These are phyloP conservation scores for Dysmachus trigonus DNA, from an alignment of 2,888 invertebrate genomes.

Conservation along the genomic window DNA sequence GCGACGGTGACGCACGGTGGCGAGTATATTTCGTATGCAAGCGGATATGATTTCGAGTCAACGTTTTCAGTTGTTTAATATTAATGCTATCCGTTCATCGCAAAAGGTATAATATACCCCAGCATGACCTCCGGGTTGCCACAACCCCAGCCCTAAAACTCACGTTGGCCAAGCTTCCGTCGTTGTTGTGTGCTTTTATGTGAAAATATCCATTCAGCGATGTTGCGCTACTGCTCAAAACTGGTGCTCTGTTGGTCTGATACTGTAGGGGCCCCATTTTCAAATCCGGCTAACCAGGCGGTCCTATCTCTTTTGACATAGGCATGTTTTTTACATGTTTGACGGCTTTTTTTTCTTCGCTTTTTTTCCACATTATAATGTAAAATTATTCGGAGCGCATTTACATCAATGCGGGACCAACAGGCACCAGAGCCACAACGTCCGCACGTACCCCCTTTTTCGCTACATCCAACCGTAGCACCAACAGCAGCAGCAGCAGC, in stretches of 20 bases:
- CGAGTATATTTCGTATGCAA: neutral
- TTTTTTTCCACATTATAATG: constrained; percentile 21
- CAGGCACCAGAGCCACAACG: neutral
- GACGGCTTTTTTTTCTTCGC: neutral
- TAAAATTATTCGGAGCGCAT: constrained; percentile 37
- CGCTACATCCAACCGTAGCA: neutral
- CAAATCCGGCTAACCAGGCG: neutral
- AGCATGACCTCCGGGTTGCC: constrained; percentile 9
- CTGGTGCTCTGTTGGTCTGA: neutral
- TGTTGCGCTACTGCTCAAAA: neutral
- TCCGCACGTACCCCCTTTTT: neutral
- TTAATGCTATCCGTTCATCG: constrained; percentile 20
- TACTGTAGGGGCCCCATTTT: neutral
- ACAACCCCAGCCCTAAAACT: constrained; percentile 3
- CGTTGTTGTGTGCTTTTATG: constrained; percentile 4
- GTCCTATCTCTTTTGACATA: constrained; percentile 8
- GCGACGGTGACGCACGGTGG: neutral
- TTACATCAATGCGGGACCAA: constrained; percentile 32
- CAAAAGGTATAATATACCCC: constrained; percentile 21
- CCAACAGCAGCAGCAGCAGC: neutral
- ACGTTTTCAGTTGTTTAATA: constrained; percentile 31
- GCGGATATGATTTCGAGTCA: constrained; percentile 34
- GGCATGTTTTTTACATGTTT: constrained; percentile 32
- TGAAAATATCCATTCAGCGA: neutral
- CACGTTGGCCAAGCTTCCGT: neutral